Base-by-base conservation (phyloP, 2,888 invertebrate genomes). In the Hedychridium roseum region DNA sequence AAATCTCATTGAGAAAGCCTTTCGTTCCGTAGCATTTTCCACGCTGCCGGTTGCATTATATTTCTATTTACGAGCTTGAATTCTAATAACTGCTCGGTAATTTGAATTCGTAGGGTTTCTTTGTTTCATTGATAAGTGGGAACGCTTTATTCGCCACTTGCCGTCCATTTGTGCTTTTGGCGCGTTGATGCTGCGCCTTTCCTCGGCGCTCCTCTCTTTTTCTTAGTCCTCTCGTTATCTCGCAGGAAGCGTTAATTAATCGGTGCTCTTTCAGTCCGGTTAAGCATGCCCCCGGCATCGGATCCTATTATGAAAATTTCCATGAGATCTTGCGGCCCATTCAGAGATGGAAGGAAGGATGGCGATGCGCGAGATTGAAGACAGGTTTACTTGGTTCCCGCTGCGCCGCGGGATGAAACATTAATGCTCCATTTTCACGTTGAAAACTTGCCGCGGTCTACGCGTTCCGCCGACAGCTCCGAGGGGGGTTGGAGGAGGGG, bases 101-200 rank as follows among this genome's bases (percentile, higher is more conserved):
- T n/a, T n/a, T n/a, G n/a, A n/a, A n/a, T n/a, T n/a, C n/a, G n/a
- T n/a, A n/a, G n/a, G n/a, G n/a, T 30, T 40, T 44, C 35, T 32
- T 27, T 37, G 38, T 37, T 34, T 41, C 45, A 38, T 39, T 43
- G 40, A 50, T 48, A 42, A 50, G 43, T 42, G 11, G 55, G 50
- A 49, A 49, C 45, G 40, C 53, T 45, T 50, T 52, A 61, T 58
- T 58, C 50, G 43, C 32, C 42, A 17, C 40, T 52, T 47, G 14
- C 18, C 30, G 47, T 31, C 17, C 35, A n/a, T 23, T 40, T 23
- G 26, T 41, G 21, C n/a, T n/a, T n/a, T n/a, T n/a, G n/a, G n/a
- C n/a, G n/a, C n/a, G n/a, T n/a, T n/a, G 27, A 27, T 2, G 17
- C 7, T 34, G 6, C 14, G n/a, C 17, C 12, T 7, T 35, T 26